Evolutionary conservation across 2,888 invertebrate species (phyloP), one percentile per base, ranked within the genome.

Genomic region (Lordiphosa fenestrarum): DNA sequence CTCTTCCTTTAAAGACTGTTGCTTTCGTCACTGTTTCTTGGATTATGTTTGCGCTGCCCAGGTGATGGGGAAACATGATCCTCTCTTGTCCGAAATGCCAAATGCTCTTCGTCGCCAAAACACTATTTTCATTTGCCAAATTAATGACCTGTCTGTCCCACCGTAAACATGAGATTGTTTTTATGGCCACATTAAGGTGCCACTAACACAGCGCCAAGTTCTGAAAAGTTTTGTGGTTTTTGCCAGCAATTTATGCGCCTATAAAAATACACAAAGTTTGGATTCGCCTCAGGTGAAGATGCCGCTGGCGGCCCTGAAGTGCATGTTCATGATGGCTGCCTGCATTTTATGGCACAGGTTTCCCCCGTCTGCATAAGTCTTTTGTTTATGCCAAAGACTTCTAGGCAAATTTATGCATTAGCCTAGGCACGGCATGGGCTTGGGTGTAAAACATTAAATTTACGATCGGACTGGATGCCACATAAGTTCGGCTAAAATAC

Each of bases 181-280:
- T 78, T 75, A 76, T 63, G 76, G 48, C 71, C 59, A 71, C 62
- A 60, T 65, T 73, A 75, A 78, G 73, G 66, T 67, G 71, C 66
- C 65, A 65, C 64, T 58, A 60, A 61, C 61, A 56, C 53, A 56
- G 52, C 48, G 62, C 73, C 65, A 66, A 80, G 66, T 73, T 63
- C 60, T 55, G 42, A 49, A 42, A 38, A 40, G 37, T 47, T 9
- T 52, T 60, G 25, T 12, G 51, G 25, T 38, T 42, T 48, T 40
- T 48, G 58, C 38, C 36, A 50, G 38, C 56, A 73, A 68, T 71
- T 80, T 80, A 73, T 77, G 66, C 52, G 66, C 60, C 71, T 53
- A 75, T 80, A 69, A 80, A 77, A 69, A 61, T 56, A 35, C 50
- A 40, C 52, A 66, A 60, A 63, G 63, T 66, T 62, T 51, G 19